phyloP scores from a whole-genome alignment of 30 jellyfish, hydroid and myxozoan genomes.

The Hydractinia symbiolongicarpus region DNA sequence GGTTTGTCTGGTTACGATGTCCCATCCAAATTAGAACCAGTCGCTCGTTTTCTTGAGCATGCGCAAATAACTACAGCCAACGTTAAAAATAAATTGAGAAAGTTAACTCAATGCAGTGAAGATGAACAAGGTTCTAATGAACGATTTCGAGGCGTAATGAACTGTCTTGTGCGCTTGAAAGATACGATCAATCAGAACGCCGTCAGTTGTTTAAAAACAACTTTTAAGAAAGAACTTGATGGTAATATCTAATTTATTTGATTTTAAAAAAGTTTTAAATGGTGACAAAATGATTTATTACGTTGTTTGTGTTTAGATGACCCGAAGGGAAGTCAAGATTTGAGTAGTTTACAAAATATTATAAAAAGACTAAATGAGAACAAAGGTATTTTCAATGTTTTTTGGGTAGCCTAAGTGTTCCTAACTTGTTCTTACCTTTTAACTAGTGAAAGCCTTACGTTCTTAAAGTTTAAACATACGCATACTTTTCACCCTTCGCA shows the following conservation, averaged over 20 bases:
- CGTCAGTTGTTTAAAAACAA: slow-evolving; percentile 53
- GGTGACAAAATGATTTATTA: background rate
- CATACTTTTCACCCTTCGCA: background rate
- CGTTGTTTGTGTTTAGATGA: background rate
- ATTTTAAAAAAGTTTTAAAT: background rate
- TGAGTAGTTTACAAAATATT: slow-evolving; percentile 29
- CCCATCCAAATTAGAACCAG: slow-evolving; percentile 90
- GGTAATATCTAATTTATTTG: slow-evolving; percentile 4
- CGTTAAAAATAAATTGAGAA: slow-evolving; percentile 22
- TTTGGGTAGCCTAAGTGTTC: background rate
- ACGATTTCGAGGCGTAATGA: slow-evolving; percentile 65
- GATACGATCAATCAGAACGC: slow-evolving; percentile 66
- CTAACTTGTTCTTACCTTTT: background rate
- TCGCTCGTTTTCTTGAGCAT: slow-evolving; percentile 85
- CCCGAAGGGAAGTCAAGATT: background rate
- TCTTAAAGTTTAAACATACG: background rate
- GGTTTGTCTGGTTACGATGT: slow-evolving; percentile 45
- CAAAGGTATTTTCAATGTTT: slow-evolving; percentile 16
- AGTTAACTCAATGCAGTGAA: slow-evolving; percentile 29
- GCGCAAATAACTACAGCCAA: slow-evolving; percentile 58
- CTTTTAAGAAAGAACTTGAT: slow-evolving; percentile 36
- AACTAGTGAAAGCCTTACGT: background rate
- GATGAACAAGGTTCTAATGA: slow-evolving; percentile 50
- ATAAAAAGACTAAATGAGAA: slow-evolving; percentile 17
- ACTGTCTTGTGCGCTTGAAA: slow-evolving; percentile 70